Conservation (phyloP, 1,140 invertebrate genomes). For the Lepidostoma basale region DNA sequence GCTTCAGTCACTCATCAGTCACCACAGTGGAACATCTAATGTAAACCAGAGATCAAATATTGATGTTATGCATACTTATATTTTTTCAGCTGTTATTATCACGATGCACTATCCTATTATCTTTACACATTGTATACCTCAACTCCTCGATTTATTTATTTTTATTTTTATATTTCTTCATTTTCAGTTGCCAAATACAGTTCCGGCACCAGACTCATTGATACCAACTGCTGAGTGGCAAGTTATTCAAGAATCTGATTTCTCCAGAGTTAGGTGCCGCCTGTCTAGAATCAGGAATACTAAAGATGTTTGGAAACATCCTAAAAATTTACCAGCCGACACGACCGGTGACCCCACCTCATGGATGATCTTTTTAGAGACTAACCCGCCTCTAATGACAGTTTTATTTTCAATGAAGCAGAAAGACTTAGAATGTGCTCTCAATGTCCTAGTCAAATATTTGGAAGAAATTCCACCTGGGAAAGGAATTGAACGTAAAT, state of each 20-base stretch:
- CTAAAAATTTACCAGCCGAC: constrained; percentile 25
- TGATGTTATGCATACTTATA: too few relatives aligned
- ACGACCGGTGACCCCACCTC: constrained; percentile 15
- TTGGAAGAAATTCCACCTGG: constrained; percentile 42
- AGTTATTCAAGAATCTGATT: constrained; percentile 50
- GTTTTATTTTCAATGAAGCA: constrained; percentile 45
- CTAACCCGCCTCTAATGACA: constrained; percentile 32
- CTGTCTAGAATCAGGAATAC: constrained; percentile 42
- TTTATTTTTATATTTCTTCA: neutral
- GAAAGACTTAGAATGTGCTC: constrained; percentile 47
- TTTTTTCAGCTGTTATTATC: too few relatives aligned
- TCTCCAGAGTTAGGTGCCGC: constrained; percentile 46
- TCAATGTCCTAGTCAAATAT: constrained; percentile 47
- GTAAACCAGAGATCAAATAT: too few relatives aligned
- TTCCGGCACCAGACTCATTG: constrained; percentile 45
- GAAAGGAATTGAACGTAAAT: constrained; percentile 28
- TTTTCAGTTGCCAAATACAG: constrained; percentile 43
- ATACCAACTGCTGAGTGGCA: constrained; percentile 52
- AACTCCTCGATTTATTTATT: too few relatives aligned
- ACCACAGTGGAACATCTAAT: too few relatives aligned
- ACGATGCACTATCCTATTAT: too few relatives aligned
- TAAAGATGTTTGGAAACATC: constrained; percentile 34
- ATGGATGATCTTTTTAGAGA: constrained; percentile 38
- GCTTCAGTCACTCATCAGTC: too few relatives aligned
- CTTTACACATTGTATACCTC: too few relatives aligned